Conservation (phyloP, 2,113 vertebrate genomes). For the Anguilla japonica region DNA sequence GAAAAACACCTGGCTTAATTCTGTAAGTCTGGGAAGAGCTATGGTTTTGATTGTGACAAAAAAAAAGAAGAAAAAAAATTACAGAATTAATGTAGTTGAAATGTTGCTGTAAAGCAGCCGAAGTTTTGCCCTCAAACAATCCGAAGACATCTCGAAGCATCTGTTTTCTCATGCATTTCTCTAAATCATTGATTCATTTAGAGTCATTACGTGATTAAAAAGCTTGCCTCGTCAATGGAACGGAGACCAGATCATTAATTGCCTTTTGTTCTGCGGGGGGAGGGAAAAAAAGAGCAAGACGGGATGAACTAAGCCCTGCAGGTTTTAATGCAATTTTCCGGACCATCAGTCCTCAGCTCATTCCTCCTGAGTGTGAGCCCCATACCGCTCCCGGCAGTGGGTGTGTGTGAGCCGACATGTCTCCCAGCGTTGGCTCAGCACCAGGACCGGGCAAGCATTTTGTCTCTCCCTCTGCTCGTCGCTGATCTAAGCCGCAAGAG, state of each 20-base stretch:
- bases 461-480: neutral
- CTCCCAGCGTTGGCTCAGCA: conserved; percentile 49
- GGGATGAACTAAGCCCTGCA: conserved; percentile 67
- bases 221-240: neutral
- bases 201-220: neutral
- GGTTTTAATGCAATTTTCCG: conserved; percentile 77
- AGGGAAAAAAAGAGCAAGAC: conserved; percentile 44
- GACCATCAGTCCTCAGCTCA: conserved; percentile 63
- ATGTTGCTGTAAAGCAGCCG: neutral
- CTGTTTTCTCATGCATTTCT: neutral
- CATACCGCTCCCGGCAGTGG: conserved; percentile 46
- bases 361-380: conserved; percentile 54
- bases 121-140: neutral
- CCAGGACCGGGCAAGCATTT: neutral
- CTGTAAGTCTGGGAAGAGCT: too few species aligned
- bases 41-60: too few species aligned
- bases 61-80: neutral
- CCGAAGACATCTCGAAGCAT: neutral
- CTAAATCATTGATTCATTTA: neutral
- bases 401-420: conserved; percentile 31
- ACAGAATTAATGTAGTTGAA: too few species aligned
- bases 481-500: too few species aligned
- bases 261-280: neutral
- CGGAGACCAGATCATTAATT: neutral
- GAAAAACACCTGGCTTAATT: too few species aligned